These are phyloP conservation scores for Meloidogyne chitwoodi DNA, from an alignment of 1,140 invertebrate genomes.

Conservation along the genomic window DNA sequence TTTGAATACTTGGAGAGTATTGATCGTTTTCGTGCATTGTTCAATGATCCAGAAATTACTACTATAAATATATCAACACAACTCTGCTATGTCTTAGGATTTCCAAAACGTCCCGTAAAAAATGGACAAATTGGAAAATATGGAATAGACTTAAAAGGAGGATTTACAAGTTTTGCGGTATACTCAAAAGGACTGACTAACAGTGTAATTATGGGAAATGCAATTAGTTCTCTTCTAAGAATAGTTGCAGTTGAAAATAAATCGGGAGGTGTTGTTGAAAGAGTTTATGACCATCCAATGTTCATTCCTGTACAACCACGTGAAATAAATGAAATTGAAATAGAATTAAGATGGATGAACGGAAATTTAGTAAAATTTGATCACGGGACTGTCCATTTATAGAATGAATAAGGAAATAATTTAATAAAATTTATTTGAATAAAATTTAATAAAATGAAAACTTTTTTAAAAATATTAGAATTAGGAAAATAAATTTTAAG, in stretches of 20 bases:
- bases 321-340: conserved; percentile 9
- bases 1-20: background rate
- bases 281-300: background rate
- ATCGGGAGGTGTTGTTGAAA: conserved; percentile 10
- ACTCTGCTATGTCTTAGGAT: background rate
- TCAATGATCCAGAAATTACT: background rate
- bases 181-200: background rate
- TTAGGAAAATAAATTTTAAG: no score
- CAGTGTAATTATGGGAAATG: conserved; percentile 9
- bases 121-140: conserved; percentile 13
- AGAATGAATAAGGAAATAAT: no score
- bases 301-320: background rate
- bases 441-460: no score
- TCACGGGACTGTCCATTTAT: background rate
- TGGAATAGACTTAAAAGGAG: conserved; percentile 5
- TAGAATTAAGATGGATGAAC: conserved; percentile 20
- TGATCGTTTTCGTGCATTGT: background rate
- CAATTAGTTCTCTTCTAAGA: conserved; percentile 4
- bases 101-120: background rate
- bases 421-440: no score
- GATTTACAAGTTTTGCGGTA: conserved; percentile 13
- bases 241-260: background rate
- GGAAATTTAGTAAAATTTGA: conserved; percentile 13
- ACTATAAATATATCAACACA: background rate
- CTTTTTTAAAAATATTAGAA: no score